A percentile compares a stretch with the other conserved stretches of the same genome.
phyloP scores from a whole-genome alignment of 2,888 invertebrate species.

The Dichetophora obliterata region DNA sequence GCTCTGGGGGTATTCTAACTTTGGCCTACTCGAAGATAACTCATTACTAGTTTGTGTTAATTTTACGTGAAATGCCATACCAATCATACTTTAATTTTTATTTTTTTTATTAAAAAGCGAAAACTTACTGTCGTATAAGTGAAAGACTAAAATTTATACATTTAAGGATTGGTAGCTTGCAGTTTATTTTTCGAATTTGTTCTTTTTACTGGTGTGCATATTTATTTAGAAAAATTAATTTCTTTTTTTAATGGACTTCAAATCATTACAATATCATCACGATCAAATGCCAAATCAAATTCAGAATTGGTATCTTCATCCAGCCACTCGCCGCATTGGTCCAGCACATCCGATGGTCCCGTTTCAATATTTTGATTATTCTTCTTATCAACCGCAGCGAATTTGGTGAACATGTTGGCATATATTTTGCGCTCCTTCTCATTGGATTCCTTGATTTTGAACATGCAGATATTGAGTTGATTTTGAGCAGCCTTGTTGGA shows the following conservation, averaged over 20 bases:
- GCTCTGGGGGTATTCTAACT: too few species aligned
- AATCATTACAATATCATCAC: slow-evolving; percentile 66
- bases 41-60: too few species aligned
- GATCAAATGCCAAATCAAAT: slow-evolving; percentile 64
- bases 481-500: slow-evolving; percentile 89
- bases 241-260: slow-evolving; percentile 46
- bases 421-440: slow-evolving; percentile 89
- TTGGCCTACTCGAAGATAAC: too few species aligned
- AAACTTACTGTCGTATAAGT: too few species aligned
- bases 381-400: slow-evolving; percentile 80
- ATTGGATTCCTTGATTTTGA: slow-evolving; percentile 80
- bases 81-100: too few species aligned
- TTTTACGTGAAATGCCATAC: too few species aligned
- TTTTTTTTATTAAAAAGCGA: too few species aligned
- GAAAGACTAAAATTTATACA: not conserved
- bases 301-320: slow-evolving; percentile 65
- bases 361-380: not conserved
- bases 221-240: not conserved
- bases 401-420: slow-evolving; percentile 95
- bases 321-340: slow-evolving; percentile 66
- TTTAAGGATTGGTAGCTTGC: not conserved
- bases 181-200: not conserved
- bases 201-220: not conserved
- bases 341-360: slow-evolving; percentile 57
- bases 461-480: slow-evolving; percentile 80